phyloP scores from a whole-genome alignment of 2,888 invertebrate genomes.

The Pachycephus smyrnensis region DNA sequence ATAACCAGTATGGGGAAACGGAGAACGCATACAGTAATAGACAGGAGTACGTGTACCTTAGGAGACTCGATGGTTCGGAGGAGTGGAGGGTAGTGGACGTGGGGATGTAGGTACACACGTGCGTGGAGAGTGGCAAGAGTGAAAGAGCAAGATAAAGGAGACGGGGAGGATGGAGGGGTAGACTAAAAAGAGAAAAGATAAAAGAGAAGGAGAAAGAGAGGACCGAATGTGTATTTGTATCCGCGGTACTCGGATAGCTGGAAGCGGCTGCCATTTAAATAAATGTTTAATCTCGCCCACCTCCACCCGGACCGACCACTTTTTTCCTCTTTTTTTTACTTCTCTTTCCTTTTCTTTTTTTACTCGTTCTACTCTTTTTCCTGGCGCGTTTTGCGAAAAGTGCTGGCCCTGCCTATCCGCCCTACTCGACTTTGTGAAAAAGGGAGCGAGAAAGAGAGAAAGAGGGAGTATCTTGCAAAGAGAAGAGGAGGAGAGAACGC shows the following conservation, averaged over 20 bases:
- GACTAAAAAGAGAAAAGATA: background rate
- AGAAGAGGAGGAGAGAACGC: slow-evolving; percentile 23
- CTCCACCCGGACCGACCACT: slow-evolving; percentile 31
- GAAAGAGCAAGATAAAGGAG: background rate
- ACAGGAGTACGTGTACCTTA: slow-evolving; percentile 26
- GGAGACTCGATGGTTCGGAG: background rate
- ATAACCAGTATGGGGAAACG: slow-evolving; percentile 32
- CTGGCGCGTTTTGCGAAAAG: slow-evolving; percentile 44
- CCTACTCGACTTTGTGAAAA: slow-evolving; percentile 9
- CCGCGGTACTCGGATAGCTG: slow-evolving; percentile 30
- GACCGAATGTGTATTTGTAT: slow-evolving; percentile 17
- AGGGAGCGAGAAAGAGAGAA: slow-evolving; percentile 13
- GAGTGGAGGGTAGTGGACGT: background rate
- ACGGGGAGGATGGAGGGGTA: background rate
- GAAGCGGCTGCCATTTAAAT: slow-evolving; percentile 64
- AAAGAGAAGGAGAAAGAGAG: background rate
- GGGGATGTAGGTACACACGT: background rate
- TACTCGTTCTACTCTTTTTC: slow-evolving; percentile 25
- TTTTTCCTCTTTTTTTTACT: slow-evolving; percentile 31
- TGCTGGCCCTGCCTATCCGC: slow-evolving; percentile 33
- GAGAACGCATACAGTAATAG: slow-evolving; percentile 21
- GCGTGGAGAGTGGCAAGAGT: background rate
- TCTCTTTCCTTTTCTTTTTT: slow-evolving; percentile 29
- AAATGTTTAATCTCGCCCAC: slow-evolving; percentile 66
- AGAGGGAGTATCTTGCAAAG: slow-evolving; percentile 11